Conservation (phyloP, 64 coral and sea anemone species). For the Trachythela sp. region DNA sequence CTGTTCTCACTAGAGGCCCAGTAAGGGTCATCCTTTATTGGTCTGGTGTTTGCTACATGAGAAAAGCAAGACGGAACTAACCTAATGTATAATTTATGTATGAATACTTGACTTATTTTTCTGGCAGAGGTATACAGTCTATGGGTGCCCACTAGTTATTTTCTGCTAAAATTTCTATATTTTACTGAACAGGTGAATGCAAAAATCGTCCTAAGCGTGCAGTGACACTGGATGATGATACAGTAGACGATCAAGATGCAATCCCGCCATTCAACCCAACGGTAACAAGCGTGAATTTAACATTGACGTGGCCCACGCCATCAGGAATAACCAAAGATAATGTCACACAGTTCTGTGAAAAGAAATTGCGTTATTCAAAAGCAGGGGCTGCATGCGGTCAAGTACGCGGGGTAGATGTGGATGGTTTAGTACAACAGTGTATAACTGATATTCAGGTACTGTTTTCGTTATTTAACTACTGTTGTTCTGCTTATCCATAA, state of each 20-base stretch:
- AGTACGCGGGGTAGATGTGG: neutral
- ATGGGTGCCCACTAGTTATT: too few relatives aligned
- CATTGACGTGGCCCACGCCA: neutral
- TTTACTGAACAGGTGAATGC: neutral
- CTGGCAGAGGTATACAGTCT: too few relatives aligned
- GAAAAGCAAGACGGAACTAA: too few relatives aligned
- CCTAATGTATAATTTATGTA: too few relatives aligned
- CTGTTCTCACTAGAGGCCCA: too few relatives aligned
- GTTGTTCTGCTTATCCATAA: too few relatives aligned
- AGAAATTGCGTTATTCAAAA: neutral
- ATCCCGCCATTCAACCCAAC: neutral
- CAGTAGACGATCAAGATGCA: neutral
- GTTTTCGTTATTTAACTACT: too few relatives aligned
- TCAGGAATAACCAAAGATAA: neutral
- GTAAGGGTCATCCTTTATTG: too few relatives aligned
- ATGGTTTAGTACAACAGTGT: neutral
- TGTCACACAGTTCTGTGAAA: neutral
- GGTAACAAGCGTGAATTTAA: neutral
- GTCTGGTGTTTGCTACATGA: too few relatives aligned
- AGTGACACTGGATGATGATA: neutral
- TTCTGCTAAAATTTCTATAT: too few relatives aligned
- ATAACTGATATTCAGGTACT: neutral
- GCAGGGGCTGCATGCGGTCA: neutral
- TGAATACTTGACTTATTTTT: too few relatives aligned
- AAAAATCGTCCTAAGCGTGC: neutral